Percentiles rank a stretch among this genome's conserved stretches.
Conservation (phyloP, 1,140 invertebrate species). For the Harlomillsia oculata region DNA sequence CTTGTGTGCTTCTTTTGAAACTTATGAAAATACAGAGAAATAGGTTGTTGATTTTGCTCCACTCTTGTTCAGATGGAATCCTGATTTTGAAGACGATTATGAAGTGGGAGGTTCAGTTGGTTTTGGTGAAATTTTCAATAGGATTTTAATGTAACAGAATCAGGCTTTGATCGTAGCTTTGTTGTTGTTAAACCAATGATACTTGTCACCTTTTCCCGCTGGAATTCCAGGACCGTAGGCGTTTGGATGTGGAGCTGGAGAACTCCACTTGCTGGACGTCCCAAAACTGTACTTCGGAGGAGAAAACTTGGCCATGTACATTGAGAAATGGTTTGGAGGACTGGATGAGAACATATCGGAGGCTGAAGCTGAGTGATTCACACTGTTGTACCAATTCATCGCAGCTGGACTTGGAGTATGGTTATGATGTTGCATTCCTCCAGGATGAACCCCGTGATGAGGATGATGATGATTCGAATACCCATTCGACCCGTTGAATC, state of each 20-base stretch:
- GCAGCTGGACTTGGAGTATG: slow-evolving; percentile 23
- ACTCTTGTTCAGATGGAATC: too few species aligned
- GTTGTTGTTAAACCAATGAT: slow-evolving; percentile 27
- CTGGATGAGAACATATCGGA: slow-evolving; percentile 20
- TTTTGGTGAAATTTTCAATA: too few species aligned
- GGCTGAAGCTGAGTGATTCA: slow-evolving; percentile 3
- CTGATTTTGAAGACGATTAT: too few species aligned
- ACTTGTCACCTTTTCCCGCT: slow-evolving; percentile 23
- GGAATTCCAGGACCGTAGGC: slow-evolving; percentile 16
- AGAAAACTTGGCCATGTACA: slow-evolving; percentile 26
- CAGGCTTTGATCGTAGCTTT: slow-evolving; percentile 26
- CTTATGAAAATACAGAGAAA: too few species aligned
- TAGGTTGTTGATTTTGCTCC: too few species aligned
- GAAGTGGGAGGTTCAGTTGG: too few species aligned
- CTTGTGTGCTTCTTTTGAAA: too few species aligned
- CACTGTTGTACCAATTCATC: slow-evolving; percentile 18
- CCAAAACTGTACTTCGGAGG: slow-evolving; percentile 27
- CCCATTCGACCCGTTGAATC: slow-evolving; percentile 10
- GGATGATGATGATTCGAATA: slow-evolving; percentile 2
- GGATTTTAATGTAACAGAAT: too few species aligned
- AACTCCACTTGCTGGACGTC: slow-evolving; percentile 21
- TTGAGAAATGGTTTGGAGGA: slow-evolving; percentile 10
- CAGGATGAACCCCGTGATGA: slow-evolving; percentile 3
- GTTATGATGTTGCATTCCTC: not conserved
- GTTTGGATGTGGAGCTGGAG: slow-evolving; percentile 8